A percentile compares a stretch with the other conserved stretches of the same genome.
phyloP scores from a whole-genome alignment of 2,888 invertebrate species.

The Chloroclysta siterata region DNA sequence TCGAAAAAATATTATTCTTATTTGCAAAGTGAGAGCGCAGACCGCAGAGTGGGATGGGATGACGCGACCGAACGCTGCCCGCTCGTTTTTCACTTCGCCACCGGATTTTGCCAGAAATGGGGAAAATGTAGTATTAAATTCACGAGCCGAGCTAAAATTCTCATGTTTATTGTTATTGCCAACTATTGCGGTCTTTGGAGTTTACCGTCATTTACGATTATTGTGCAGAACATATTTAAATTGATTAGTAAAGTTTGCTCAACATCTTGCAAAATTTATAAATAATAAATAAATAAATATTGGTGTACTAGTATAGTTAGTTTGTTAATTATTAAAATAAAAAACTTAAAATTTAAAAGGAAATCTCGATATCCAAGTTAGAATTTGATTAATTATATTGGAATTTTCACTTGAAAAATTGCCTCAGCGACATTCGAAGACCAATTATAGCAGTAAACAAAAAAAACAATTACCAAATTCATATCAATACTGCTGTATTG shows the following conservation, averaged over 20 bases:
- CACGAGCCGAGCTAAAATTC: conserved; percentile 35
- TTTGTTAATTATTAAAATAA: too few relatives aligned
- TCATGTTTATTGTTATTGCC: conserved; percentile 41
- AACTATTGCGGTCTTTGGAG: conserved; percentile 34
- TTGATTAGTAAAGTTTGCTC: conserved; percentile 28
- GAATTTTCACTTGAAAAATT: conserved; percentile 28
- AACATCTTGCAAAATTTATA: conserved; percentile 8
- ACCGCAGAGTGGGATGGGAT: conserved; percentile 45
- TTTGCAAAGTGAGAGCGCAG: conserved; percentile 46
- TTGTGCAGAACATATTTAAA: conserved; percentile 30
- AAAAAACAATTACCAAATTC: not conserved
- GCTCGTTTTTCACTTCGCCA: conserved; percentile 50
- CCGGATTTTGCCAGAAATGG: conserved; percentile 41
- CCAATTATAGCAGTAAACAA: conserved; percentile 11
- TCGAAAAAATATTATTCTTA: conserved; percentile 53
- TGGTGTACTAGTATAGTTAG: too few relatives aligned
- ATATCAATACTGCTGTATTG: too few relatives aligned
- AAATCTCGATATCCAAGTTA: too few relatives aligned
- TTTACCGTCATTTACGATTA: conserved; percentile 35
- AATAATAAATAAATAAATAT: too few relatives aligned
- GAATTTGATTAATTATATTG: too few relatives aligned
- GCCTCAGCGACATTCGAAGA: conserved; percentile 3
- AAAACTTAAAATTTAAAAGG: too few relatives aligned
- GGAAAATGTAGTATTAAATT: conserved; percentile 46
- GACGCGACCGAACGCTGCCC: conserved; percentile 49